phyloP scores from a whole-genome alignment of 2,113 vertebrate species.

The Microtus oregoni region DNA sequence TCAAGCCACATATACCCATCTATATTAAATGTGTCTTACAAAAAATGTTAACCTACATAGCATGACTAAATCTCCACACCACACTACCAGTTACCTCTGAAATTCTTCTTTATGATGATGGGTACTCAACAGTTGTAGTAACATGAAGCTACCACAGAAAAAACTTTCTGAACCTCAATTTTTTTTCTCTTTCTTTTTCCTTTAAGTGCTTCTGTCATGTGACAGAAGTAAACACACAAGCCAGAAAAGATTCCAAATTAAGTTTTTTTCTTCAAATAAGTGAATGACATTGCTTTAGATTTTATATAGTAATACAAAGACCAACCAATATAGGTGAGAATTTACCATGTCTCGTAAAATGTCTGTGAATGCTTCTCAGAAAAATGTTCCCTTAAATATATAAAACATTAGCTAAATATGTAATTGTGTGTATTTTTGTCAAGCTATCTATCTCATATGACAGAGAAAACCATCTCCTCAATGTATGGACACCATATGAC shows the following conservation, averaged over 20 bases:
- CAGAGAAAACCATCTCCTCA: background rate
- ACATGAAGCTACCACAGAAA: background rate
- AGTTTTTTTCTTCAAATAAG: background rate
- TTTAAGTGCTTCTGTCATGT: background rate
- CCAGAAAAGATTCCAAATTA: background rate
- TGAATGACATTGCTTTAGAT: background rate
- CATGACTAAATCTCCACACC: background rate
- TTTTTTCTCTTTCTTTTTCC: slow-evolving; percentile 15
- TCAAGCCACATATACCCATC: background rate
- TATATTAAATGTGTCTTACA: slow-evolving; percentile 42
- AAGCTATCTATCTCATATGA: background rate
- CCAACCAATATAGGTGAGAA: background rate
- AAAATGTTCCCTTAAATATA: background rate
- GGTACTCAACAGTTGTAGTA: background rate
- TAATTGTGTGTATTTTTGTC: background rate
- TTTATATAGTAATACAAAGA: slow-evolving; percentile 41
- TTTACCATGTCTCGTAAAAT: background rate
- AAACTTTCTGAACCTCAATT: background rate
- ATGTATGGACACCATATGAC: background rate
- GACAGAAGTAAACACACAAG: slow-evolving; percentile 26
- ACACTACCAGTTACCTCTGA: background rate
- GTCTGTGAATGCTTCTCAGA: slow-evolving; percentile 18
- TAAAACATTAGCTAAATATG: slow-evolving; percentile 4
- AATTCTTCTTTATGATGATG: slow-evolving; percentile 22
- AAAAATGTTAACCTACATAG: background rate